phyloP scores from a whole-genome alignment of 2,797 vertebrate species.

The Hylomyscus alleni region DNA sequence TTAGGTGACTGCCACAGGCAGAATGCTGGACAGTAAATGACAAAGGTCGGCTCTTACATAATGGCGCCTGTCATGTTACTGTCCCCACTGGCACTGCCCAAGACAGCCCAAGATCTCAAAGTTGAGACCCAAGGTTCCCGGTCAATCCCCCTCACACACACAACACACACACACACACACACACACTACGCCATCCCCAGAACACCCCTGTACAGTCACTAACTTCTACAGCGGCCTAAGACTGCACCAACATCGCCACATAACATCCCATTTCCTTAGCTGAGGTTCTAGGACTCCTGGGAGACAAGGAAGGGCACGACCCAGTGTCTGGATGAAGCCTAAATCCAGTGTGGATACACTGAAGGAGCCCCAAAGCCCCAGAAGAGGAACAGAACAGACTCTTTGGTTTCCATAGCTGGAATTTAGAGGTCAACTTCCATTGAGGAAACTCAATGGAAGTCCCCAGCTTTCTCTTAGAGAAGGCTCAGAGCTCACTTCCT shows the following conservation, averaged over 20 bases:
- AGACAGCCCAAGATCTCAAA: neutral
- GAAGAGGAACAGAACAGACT: constrained; percentile 38
- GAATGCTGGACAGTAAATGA: neutral
- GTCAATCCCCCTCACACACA: neutral
- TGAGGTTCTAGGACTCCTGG: neutral
- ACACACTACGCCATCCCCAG: neutral
- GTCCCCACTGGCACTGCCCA: neutral
- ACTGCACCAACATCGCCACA: neutral
- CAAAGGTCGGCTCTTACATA: neutral
- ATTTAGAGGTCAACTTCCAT: constrained; percentile 25
- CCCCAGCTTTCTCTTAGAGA: constrained; percentile 15
- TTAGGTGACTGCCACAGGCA: neutral
- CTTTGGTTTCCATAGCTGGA: neutral
- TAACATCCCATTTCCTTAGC: neutral
- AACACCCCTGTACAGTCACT: neutral
- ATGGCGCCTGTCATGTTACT: neutral
- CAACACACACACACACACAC: neutral
- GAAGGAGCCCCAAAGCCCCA: constrained; percentile 22
- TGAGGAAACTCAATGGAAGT: constrained; percentile 45
- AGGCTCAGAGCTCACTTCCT: constrained; percentile 47
- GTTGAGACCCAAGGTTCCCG: neutral
- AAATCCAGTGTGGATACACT: neutral
- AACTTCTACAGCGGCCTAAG: neutral
- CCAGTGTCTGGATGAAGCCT: neutral
- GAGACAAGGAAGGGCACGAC: neutral